Conservation (phyloP, 2,113 vertebrate species). For the Clarias macrocephalus region DNA sequence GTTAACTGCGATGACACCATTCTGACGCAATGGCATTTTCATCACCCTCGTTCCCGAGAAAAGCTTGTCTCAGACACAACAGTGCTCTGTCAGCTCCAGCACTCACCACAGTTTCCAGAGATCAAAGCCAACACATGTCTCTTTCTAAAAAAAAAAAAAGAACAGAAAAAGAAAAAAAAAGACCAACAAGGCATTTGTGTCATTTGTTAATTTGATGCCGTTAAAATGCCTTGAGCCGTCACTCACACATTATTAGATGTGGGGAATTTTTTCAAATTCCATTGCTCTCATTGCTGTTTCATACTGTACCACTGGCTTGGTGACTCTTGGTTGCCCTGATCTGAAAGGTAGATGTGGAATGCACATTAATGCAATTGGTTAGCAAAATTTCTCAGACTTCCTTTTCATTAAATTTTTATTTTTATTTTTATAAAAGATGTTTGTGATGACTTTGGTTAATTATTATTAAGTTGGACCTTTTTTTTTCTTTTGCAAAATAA, state of each 20-base stretch:
- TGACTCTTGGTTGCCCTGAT: background rate
- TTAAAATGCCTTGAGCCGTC: conserved; percentile 8
- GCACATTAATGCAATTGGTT: conserved; percentile 7
- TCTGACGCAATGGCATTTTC: conserved; percentile 31
- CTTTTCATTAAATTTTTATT: too few relatives aligned
- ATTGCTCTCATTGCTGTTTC: background rate
- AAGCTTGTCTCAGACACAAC: conserved; percentile 18
- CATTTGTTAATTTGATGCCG: conserved; percentile 1
- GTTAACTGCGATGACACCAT: conserved; percentile 33
- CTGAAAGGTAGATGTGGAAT: background rate
- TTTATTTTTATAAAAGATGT: background rate
- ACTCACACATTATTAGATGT: background rate
- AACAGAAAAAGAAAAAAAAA: background rate
- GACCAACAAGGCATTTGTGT: conserved; percentile 7
- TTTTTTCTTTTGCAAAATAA: background rate
- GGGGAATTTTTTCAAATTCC: background rate
- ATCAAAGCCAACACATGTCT: conserved; percentile 3
- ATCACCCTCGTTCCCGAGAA: background rate
- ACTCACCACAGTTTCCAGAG: conserved; percentile 9
- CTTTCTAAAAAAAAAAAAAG: background rate
- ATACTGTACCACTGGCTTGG: background rate
- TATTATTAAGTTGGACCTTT: background rate
- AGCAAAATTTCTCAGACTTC: conserved; percentile 1
- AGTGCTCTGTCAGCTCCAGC: conserved; percentile 24
- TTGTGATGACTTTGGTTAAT: conserved; percentile 6